phyloP scores from a whole-genome alignment of 2,797 vertebrate genomes.

The Eupleurogrammus muticus region DNA sequence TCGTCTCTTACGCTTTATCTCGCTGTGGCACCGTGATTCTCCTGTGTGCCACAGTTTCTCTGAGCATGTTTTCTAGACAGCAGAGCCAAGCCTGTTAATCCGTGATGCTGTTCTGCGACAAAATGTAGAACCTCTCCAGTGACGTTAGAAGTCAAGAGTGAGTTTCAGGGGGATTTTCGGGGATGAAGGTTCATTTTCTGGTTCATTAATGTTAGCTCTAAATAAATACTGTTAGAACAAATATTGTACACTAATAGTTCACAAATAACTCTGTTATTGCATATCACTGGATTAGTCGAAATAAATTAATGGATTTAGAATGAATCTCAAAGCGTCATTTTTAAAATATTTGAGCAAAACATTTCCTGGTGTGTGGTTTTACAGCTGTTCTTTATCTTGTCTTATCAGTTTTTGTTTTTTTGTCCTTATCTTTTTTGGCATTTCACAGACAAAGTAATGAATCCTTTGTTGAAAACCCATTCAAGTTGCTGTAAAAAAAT shows the following conservation, averaged over 20 bases:
- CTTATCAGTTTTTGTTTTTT: background rate
- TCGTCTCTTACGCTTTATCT: background rate
- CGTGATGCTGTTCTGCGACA: slow-evolving; percentile 13
- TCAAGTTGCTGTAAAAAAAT: background rate
- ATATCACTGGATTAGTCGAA: slow-evolving; percentile 30
- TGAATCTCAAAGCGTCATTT: background rate
- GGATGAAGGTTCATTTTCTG: slow-evolving; percentile 25
- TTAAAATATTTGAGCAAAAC: no score
- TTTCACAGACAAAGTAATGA: background rate
- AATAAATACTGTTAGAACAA: slow-evolving; percentile 14
- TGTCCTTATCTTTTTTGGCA: background rate
- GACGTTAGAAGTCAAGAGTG: background rate
- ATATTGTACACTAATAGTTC: slow-evolving; percentile 15
- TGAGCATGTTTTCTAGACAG: slow-evolving; percentile 13
- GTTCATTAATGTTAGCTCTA: slow-evolving; percentile 14
- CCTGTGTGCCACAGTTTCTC: background rate
- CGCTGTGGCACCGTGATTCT: background rate
- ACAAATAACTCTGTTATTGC: slow-evolving; percentile 21
- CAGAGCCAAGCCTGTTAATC: slow-evolving; percentile 21
- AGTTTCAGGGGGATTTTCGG: slow-evolving; percentile 29
- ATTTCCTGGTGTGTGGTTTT: background rate
- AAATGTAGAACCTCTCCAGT: slow-evolving; percentile 9
- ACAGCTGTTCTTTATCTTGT: background rate
- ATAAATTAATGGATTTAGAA: slow-evolving; percentile 27
- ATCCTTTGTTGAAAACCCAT: background rate